Evolutionary conservation across 1,140 invertebrate species (phyloP).

Genomic region (Tenebrio molitor): DNA sequence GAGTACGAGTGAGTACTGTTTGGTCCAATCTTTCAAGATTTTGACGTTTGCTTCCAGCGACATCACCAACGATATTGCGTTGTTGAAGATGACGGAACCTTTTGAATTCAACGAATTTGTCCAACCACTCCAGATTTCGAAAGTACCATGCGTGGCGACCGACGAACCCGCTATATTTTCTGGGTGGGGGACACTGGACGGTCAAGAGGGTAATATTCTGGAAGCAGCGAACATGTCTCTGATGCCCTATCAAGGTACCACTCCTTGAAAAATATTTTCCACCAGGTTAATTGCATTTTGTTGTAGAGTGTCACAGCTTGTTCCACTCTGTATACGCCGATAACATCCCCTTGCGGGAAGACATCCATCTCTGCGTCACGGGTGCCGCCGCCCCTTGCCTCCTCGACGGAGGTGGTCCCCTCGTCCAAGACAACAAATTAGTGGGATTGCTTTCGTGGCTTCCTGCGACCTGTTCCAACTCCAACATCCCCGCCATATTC

Average conservation of each 20-base stretch:
- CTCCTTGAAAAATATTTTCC: not conserved
- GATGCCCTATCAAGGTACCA: not conserved
- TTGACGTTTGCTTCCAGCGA: conserved; percentile 3
- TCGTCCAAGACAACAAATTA: conserved; percentile 18
- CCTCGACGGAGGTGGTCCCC: conserved; percentile 11
- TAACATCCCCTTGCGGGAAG: not conserved
- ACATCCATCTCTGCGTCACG: conserved; percentile 4
- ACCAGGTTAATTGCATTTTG: no score
- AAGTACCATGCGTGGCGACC: conserved; percentile 1
- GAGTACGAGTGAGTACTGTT: not conserved
- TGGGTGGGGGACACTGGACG: not conserved
- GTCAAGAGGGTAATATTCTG: not conserved
- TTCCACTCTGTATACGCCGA: not conserved
- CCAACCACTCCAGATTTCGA: conserved; percentile 4
- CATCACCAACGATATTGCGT: conserved; percentile 5
- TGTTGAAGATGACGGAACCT: conserved; percentile 17
- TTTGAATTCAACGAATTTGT: conserved; percentile 15
- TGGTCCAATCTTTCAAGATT: not conserved
- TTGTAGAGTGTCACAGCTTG: not conserved
- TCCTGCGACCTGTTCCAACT: not conserved
- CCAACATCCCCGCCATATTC: not conserved
- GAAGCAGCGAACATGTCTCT: not conserved
- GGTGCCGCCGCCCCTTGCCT: not conserved
- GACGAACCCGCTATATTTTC: conserved; percentile 2
- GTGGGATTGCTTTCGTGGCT: conserved; percentile 21